Base-by-base conservation (phyloP, 2,888 invertebrate genomes). In the Ophion obscuratus region DNA sequence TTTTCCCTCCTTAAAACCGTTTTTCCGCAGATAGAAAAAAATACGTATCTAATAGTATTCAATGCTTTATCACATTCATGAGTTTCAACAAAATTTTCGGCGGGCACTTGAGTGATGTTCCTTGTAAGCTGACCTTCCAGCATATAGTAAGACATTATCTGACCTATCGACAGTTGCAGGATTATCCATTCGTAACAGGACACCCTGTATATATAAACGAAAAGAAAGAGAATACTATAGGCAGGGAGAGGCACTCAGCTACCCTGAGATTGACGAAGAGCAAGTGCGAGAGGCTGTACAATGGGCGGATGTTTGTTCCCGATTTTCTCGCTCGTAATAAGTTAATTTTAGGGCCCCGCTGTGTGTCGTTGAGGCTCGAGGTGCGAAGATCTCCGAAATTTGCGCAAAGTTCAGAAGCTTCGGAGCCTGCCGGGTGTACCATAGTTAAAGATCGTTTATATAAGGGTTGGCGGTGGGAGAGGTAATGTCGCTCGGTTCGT, bases 401-500 rank as follows among this genome's bases (percentile, higher is more conserved):
- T 61, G 40, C 27, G 81, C 57, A 76, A 82, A 64, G 70, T 70
- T 47, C n/a, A 10, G 57, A 31, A 67, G 44, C 61, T 70, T 27
- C 27, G 67, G 27, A n/a, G 57, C 61, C 53, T 47, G 27, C 36
- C 44, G 40, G 11, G 40, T 36, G 61, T 27, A 31, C 20, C 57
- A 80, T 66, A 36, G 66, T 68, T 74, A 73, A 61, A 36, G 73
- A 31, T 79, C 27, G 73, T 83, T 79, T 74, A 59, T 47, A 47
- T 14, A 47, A 47, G 47, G 47, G 47, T 47, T 10, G 47, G 47
- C 14, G 11, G 47, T 10, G 53, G 68, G 79, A 77, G 79, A 14
- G 36, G 66, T 74, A 79, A 68, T 68, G 74, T 79, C 73, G 74
- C 83, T 77, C 68, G 11, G 59, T 67, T 40, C 67, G 79, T 83